Evolutionary conservation across 2,797 vertebrate genomes (phyloP).

Genomic region (Rhynchotus rufescens): DNA sequence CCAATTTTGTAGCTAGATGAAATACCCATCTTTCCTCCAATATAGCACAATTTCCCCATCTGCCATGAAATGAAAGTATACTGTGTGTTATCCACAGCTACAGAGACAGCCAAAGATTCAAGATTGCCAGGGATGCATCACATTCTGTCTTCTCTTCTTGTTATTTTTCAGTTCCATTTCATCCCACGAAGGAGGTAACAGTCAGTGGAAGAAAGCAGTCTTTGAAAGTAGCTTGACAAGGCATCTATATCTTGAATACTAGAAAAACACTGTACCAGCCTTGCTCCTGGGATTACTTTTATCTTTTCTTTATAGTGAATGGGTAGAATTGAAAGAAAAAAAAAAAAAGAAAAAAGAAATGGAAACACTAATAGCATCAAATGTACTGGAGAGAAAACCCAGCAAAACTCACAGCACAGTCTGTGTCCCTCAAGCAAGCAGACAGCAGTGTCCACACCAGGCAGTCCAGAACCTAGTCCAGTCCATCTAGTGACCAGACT

Average conservation of each 20-base stretch:
- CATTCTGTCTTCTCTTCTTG: neutral
- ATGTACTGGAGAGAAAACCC: neutral
- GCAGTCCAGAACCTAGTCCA: neutral
- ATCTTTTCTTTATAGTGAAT: neutral
- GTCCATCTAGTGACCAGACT: neutral
- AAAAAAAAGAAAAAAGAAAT: neutral
- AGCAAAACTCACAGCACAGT: neutral
- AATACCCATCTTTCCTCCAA: neutral
- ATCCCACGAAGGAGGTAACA: neutral
- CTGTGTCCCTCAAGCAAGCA: neutral
- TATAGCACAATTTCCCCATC: rapidly evolving
- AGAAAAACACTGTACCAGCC: neutral
- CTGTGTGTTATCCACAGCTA: neutral
- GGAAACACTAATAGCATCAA: neutral
- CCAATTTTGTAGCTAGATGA: neutral
- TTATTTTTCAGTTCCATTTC: neutral
- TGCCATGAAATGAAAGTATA: neutral
- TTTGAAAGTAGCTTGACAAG: neutral
- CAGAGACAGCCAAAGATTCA: neutral
- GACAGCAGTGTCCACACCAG: neutral
- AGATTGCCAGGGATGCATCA: neutral
- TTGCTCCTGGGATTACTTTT: neutral
- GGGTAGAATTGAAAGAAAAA: neutral
- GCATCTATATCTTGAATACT: neutral
- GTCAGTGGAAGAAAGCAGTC: neutral